Percentiles rank a stretch among this genome's conserved stretches.
phyloP scores from a whole-genome alignment of 1,140 invertebrate species.

The Parasteatoda tepidariorum region DNA sequence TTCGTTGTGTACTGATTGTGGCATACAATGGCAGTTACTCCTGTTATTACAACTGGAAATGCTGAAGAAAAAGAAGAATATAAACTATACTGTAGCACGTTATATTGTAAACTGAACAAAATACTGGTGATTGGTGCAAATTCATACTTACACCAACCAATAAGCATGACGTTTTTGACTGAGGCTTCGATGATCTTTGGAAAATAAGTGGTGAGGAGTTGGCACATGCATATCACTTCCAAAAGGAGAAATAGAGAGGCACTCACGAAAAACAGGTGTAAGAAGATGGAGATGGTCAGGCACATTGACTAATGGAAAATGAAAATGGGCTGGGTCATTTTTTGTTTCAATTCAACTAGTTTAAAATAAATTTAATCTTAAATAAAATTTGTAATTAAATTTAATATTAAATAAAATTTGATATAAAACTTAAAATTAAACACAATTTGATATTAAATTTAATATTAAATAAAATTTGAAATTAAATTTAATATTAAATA shows the following conservation, averaged over 20 bases:
- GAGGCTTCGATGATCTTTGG: not conserved
- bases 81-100: not conserved
- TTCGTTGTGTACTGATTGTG: conserved; percentile 26
- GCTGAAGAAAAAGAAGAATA: conserved; percentile 14
- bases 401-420: not conserved
- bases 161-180: not conserved
- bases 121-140: not conserved
- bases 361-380: not conserved
- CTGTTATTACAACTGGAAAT: conserved; percentile 21
- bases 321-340: not conserved
- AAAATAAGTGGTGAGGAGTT: conserved; percentile 10
- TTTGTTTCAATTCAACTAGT: too few relatives aligned
- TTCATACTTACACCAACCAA: conserved; percentile 43
- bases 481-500: too few relatives aligned
- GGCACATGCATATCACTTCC: conserved; percentile 36
- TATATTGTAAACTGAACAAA: not conserved
- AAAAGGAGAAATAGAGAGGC: conserved; percentile 14
- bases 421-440: too few relatives aligned
- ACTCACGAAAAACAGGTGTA: conserved; percentile 35
- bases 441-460: too few relatives aligned
- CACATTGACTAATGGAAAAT: conserved; percentile 75
- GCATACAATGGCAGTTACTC: conserved; percentile 23
- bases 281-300: conserved; percentile 73
- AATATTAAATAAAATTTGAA: too few relatives aligned
- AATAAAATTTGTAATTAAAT: not conserved